A percentile compares a stretch with the other conserved stretches of the same genome.
Evolutionary conservation across 2,888 invertebrate genomes (phyloP).

Genomic region (Oegoconia quadripuncta): DNA sequence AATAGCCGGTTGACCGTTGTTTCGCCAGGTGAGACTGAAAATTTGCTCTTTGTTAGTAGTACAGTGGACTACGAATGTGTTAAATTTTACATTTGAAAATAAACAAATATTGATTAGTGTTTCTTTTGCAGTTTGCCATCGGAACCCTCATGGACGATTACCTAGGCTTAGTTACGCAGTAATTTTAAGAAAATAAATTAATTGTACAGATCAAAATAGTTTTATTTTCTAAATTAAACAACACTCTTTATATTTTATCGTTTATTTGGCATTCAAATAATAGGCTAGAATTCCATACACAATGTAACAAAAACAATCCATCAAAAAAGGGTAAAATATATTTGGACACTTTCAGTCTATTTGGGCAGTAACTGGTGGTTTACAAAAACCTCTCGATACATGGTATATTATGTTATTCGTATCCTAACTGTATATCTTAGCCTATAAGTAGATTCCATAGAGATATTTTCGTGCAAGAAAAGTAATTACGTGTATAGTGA

Average conservation of each 20-base stretch:
- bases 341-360: conserved; percentile 77
- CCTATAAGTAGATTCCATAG: not conserved
- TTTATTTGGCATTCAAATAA: conserved; percentile 79
- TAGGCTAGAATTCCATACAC: conserved; percentile 65
- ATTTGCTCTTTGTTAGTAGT: too few species aligned
- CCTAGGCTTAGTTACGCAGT: conserved; percentile 86
- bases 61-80: not conserved
- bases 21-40: too few species aligned
- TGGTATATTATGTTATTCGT: conserved; percentile 19
- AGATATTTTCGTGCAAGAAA: too few species aligned
- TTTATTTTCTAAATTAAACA: conserved; percentile 33
- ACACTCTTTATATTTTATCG: conserved; percentile 35
- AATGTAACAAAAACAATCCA: conserved; percentile 70
- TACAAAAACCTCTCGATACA: conserved; percentile 20
- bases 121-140: conserved; percentile 94
- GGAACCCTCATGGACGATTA: conserved; percentile 99
- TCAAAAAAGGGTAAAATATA: conserved; percentile 66
- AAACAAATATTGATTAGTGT: conserved; percentile 2
- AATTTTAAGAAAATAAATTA: conserved; percentile 16
- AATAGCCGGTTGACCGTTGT: too few species aligned
- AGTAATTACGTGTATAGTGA: too few species aligned
- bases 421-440: not conserved
- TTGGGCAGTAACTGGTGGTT: conserved; percentile 58
- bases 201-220: conserved; percentile 10
- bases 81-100: not conserved